Percentiles rank a stretch among this genome's conserved stretches.
phyloP scores from a whole-genome alignment of 2,888 invertebrate genomes.

The Cryptocheilus praepositus region DNA sequence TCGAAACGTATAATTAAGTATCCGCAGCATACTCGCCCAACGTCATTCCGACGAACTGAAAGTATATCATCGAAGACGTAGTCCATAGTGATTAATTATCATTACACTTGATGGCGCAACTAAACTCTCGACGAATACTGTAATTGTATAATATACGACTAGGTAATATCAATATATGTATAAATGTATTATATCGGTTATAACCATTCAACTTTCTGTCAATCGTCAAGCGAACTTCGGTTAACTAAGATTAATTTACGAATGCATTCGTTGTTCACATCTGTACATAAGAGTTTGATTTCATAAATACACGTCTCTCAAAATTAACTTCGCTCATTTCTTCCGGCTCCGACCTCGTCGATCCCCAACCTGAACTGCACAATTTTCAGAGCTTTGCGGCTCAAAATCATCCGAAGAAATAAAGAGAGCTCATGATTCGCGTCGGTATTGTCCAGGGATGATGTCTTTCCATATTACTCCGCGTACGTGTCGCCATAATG shows the following conservation, averaged over 20 bases:
- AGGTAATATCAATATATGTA: constrained; percentile 48
- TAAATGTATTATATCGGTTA: constrained; percentile 60
- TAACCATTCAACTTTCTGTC: constrained; percentile 27
- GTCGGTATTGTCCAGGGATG: constrained; percentile 67
- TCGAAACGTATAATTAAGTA: too few relatives aligned
- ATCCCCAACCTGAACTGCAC: neutral
- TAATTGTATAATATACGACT: constrained; percentile 21
- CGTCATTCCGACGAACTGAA: too few relatives aligned
- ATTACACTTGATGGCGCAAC: neutral
- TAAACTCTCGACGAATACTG: neutral
- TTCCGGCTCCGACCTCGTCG: too few relatives aligned
- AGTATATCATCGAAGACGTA: too few relatives aligned
- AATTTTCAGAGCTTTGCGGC: constrained; percentile 7
- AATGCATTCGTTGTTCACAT: constrained; percentile 45
- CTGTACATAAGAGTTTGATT: constrained; percentile 55
- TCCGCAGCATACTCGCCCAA: too few relatives aligned
- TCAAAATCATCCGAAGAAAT: neutral
- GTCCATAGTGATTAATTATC: neutral
- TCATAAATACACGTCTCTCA: constrained; percentile 58
- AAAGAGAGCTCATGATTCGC: constrained; percentile 40
- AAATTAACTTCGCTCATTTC: constrained; percentile 12
- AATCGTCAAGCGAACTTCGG: constrained; percentile 20
- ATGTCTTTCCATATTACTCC: constrained; percentile 64
- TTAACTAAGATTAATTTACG: constrained; percentile 30
- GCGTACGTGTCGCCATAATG: constrained; percentile 62